Percentiles rank a stretch among this genome's conserved stretches.
Conservation (phyloP, 1,140 invertebrate species). For the Drosophila ercepeae region DNA sequence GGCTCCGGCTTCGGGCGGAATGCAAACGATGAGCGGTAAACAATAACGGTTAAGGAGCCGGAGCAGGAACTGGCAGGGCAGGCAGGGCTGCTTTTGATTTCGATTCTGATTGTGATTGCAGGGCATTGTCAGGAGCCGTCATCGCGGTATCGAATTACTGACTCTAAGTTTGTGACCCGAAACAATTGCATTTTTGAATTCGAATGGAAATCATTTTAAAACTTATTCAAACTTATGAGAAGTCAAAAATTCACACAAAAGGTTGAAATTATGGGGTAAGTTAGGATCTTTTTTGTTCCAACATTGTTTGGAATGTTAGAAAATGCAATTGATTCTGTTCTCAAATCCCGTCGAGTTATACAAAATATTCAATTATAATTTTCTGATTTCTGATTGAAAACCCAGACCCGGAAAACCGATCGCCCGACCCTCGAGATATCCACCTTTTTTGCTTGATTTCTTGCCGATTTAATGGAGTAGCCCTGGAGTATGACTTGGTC, state of each 20-base stretch:
- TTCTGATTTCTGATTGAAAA: no score
- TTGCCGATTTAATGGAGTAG: not conserved
- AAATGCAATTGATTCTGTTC: no score
- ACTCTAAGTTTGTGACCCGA: conserved; percentile 61
- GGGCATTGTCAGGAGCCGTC: conserved; percentile 53
- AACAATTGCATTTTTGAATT: conserved; percentile 54
- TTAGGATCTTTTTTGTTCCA: no score
- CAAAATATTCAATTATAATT: not conserved
- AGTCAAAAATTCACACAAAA: not conserved
- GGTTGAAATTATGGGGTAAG: not conserved
- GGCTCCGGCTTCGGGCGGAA: not conserved
- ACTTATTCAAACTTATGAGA: not conserved
- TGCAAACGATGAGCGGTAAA: conserved; percentile 24
- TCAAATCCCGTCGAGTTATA: no score
- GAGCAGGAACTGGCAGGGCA: not conserved
- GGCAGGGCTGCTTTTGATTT: not conserved
- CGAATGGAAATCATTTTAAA: not conserved
- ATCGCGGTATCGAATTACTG: conserved; percentile 63
- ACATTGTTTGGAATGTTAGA: no score
- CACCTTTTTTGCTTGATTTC: no score
- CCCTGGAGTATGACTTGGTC: not conserved
- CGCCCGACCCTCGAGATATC: no score
- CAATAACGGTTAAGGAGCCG: conserved; percentile 21
- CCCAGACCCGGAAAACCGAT: no score
- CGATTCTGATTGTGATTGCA: conserved; percentile 61